These are phyloP conservation scores for Drosophila varians DNA, from an alignment of 1,140 invertebrate species.

Conservation along the genomic window DNA sequence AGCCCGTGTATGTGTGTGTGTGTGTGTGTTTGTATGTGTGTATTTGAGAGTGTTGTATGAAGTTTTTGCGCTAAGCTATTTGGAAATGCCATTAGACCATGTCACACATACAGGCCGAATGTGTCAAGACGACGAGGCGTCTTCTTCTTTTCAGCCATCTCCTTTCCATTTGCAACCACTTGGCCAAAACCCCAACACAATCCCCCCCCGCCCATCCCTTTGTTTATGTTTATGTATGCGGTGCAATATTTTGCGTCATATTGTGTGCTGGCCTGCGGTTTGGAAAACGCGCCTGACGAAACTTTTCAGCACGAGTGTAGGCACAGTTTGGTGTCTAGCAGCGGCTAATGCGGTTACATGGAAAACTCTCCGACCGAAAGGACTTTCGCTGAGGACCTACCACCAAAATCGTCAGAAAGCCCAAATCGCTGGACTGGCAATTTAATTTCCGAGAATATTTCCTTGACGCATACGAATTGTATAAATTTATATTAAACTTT, in stretches of 20 bases:
- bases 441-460: slow-evolving; percentile 51
- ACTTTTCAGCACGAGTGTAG: slow-evolving; percentile 60
- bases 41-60: slow-evolving; percentile 57
- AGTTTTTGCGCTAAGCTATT: slow-evolving; percentile 77
- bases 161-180: slow-evolving; percentile 6
- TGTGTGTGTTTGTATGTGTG: slow-evolving; percentile 20
- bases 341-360: slow-evolving; percentile 66
- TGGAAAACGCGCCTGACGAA: slow-evolving; percentile 32
- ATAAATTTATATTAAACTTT: slow-evolving; percentile 20
- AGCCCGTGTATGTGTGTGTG: slow-evolving; percentile 21
- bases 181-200: background rate
- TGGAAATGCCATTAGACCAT: slow-evolving; percentile 77
- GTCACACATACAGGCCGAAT: slow-evolving; percentile 48
- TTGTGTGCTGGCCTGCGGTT: slow-evolving; percentile 63
- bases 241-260: slow-evolving; percentile 76
- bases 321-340: slow-evolving; percentile 58
- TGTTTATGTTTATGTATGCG: slow-evolving; percentile 74
- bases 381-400: background rate
- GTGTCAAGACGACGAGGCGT: slow-evolving; percentile 20
- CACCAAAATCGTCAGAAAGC: background rate
- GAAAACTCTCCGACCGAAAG: slow-evolving; percentile 1
- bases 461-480: slow-evolving; percentile 37
- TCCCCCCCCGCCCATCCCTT: background rate
- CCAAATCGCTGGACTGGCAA: slow-evolving; percentile 21
- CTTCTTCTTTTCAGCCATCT: slow-evolving; percentile 14